phyloP scores from a whole-genome alignment of 2,888 invertebrate genomes.

The Masnerella sp. region DNA sequence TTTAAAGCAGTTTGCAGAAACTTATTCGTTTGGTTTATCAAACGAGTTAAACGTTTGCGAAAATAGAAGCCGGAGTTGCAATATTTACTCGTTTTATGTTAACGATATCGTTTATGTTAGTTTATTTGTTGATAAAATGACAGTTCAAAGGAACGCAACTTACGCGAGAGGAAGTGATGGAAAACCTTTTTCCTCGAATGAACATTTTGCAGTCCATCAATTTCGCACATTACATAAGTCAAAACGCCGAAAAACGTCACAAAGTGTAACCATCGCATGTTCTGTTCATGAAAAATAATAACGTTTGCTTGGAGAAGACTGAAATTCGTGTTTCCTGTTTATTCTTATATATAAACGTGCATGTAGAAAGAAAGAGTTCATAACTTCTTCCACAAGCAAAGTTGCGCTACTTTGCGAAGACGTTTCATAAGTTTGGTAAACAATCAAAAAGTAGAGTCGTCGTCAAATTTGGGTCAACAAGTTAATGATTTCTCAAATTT shows the following conservation, averaged over 20 bases:
- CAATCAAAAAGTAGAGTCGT: slow-evolving; percentile 46
- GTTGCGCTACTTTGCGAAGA: slow-evolving; percentile 63
- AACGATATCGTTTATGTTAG: no score
- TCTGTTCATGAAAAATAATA: slow-evolving; percentile 31
- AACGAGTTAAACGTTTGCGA: no score
- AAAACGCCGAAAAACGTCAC: slow-evolving; percentile 40
- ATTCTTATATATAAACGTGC: slow-evolving; percentile 37
- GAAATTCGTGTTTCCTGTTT: slow-evolving; percentile 48
- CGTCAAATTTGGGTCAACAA: slow-evolving; percentile 53
- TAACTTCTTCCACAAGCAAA: slow-evolving; percentile 67
- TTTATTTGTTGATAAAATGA: no score
- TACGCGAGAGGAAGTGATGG: slow-evolving; percentile 46
- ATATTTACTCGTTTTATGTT: no score
- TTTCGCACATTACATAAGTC: slow-evolving; percentile 49
- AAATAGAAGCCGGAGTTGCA: no score
- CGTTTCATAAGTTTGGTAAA: slow-evolving; percentile 56
- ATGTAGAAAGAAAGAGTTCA: slow-evolving; percentile 39
- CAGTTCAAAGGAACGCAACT: no score
- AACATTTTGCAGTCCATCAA: slow-evolving; percentile 30
- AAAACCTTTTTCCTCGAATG: slow-evolving; percentile 47
- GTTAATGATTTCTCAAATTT: slow-evolving; percentile 49
- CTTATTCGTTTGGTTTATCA: no score
- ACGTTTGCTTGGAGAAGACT: slow-evolving; percentile 26
- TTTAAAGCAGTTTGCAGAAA: no score
- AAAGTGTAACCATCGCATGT: slow-evolving; percentile 54